These are phyloP conservation scores for Papilio demoleus DNA, from an alignment of 2,888 invertebrate species.

Conservation along the genomic window DNA sequence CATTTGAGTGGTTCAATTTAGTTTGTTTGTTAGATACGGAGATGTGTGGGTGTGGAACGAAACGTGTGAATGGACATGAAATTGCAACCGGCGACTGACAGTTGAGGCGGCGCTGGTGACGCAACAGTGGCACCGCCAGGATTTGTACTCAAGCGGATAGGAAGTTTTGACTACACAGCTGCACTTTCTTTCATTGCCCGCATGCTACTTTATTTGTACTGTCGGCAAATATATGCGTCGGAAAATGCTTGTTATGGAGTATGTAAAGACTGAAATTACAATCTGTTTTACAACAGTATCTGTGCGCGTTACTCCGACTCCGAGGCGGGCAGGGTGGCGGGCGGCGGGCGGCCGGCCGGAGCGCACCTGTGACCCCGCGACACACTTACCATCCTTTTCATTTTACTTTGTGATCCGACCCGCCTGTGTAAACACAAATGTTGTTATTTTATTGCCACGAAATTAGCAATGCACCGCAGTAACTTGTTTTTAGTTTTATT, in stretches of 20 bases:
- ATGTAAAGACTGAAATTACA: neutral
- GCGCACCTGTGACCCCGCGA: constrained; percentile 29
- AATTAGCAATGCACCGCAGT: neutral
- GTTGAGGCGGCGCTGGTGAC: neutral
- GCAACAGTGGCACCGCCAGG: neutral
- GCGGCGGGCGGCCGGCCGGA: neutral
- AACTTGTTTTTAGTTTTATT: neutral
- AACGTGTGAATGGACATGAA: constrained; percentile 32
- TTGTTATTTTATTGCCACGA: neutral
- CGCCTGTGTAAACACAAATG: neutral
- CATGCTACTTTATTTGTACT: neutral
- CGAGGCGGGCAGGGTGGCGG: neutral
- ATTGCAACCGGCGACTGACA: constrained; percentile 19
- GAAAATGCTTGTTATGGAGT: no score
- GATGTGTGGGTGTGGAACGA: constrained; percentile 26
- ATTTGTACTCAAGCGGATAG: neutral
- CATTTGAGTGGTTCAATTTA: neutral
- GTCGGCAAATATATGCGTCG: no score
- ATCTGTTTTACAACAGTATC: constrained; percentile 1
- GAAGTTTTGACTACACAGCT: neutral
- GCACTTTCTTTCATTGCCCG: neutral
- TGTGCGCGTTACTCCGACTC: neutral
- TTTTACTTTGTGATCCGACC: neutral
- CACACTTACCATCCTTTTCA: constrained; percentile 9
- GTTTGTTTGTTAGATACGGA: constrained; percentile 8